A percentile compares a stretch with the other conserved stretches of the same genome.
Conservation (phyloP, 2,113 vertebrate genomes). For the Chloroceryle aenea region DNA sequence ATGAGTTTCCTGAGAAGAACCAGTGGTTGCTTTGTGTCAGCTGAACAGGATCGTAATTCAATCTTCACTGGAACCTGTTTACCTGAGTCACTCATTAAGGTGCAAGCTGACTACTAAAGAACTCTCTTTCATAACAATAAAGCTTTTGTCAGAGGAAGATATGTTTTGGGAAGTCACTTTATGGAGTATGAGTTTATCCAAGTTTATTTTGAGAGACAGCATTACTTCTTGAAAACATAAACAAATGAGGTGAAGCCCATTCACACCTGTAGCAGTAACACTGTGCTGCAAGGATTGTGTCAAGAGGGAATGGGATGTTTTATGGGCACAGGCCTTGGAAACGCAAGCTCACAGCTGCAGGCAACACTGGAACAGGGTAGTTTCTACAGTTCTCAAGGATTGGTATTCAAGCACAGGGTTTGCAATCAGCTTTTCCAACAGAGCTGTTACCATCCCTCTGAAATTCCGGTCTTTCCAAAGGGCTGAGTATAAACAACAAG, state of each 20-base stretch:
- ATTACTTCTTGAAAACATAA: neutral
- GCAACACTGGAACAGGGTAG: neutral
- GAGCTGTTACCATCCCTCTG: neutral
- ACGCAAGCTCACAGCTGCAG: neutral
- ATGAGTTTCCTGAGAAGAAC: conserved; percentile 75
- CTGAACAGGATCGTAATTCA: conserved; percentile 77
- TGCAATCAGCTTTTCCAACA: neutral
- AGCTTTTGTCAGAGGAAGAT: neutral
- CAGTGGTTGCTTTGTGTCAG: conserved; percentile 80
- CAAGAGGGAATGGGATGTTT: rapidly evolving
- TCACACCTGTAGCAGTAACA: rapidly evolving
- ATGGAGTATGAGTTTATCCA: rapidly evolving
- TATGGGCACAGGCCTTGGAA: neutral
- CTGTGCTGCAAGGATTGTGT: neutral
- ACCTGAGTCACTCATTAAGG: neutral
- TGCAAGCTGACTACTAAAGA: neutral
- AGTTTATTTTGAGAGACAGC: rapidly evolving
- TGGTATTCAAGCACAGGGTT: neutral
- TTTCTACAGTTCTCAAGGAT: neutral
- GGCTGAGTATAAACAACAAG: neutral
- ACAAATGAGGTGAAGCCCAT: neutral
- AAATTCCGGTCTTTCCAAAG: neutral
- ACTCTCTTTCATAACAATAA: neutral
- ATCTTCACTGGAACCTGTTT: conserved; percentile 40
- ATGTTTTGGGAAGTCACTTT: neutral